These are phyloP conservation scores for Caenorhabditis sp. DNA, from an alignment of 2,888 invertebrate genomes.

Conservation along the genomic window DNA sequence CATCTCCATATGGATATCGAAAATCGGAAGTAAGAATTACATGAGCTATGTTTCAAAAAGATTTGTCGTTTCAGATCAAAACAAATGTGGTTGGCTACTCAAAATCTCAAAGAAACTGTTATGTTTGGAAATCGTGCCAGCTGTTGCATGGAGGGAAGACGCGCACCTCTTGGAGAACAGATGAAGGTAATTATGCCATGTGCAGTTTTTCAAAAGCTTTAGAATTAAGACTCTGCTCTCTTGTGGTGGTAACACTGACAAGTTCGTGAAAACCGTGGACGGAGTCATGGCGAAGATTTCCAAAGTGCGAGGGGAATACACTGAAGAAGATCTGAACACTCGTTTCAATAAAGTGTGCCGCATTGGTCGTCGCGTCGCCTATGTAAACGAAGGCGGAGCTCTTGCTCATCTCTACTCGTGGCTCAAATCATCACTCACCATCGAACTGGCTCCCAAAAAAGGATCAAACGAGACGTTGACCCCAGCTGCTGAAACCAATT, in stretches of 20 bases:
- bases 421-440: slow-evolving; percentile 57
- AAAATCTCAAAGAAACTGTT: slow-evolving; percentile 89
- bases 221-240: slow-evolving; percentile 34
- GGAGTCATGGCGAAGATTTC: slow-evolving; percentile 90
- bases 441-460: slow-evolving; percentile 44
- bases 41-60: slow-evolving; percentile 76
- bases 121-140: slow-evolving; percentile 66
- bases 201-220: background rate
- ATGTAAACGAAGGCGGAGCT: slow-evolving; percentile 61
- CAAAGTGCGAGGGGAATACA: slow-evolving; percentile 90
- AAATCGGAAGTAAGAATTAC: slow-evolving; percentile 40
- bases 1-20: slow-evolving; percentile 69
- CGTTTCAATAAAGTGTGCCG: slow-evolving; percentile 86
- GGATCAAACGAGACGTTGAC: slow-evolving; percentile 36
- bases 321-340: slow-evolving; percentile 91
- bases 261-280: slow-evolving; percentile 89
- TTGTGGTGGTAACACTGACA: slow-evolving; percentile 86
- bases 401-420: slow-evolving; percentile 66
- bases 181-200: slow-evolving; percentile 55
- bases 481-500: slow-evolving; percentile 53
- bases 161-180: slow-evolving; percentile 76
- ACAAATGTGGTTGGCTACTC: slow-evolving; percentile 94
- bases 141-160: slow-evolving; percentile 76
- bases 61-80: slow-evolving; percentile 86
- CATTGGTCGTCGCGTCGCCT: slow-evolving; percentile 67